Conservation (phyloP, 2,797 vertebrate species). For the Pseudocheirus occidentalis region DNA sequence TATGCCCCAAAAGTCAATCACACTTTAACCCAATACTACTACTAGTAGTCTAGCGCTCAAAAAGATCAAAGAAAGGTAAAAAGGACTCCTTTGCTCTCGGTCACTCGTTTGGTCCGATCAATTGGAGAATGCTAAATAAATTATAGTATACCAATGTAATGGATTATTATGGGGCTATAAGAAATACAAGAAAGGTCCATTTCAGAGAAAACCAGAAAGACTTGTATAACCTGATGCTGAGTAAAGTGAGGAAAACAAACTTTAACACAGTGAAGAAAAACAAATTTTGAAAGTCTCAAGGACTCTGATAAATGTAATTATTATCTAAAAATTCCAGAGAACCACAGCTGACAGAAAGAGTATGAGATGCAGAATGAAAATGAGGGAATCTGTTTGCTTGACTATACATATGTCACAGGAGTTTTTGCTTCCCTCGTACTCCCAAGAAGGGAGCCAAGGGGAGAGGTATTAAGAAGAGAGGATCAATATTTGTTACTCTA, state of each 20-base stretch:
- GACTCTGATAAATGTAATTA: not conserved
- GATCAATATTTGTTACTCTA: not conserved
- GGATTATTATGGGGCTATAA: not conserved
- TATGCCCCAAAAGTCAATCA: not conserved
- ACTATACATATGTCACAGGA: not conserved
- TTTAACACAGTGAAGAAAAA: not conserved
- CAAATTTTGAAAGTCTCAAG: not conserved
- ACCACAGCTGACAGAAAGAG: not conserved
- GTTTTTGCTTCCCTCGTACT: not conserved
- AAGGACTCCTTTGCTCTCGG: not conserved
- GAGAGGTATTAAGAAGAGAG: not conserved
- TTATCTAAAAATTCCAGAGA: not conserved
- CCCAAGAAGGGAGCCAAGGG: not conserved
- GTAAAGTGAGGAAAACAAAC: not conserved
- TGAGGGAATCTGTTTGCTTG: too few species aligned
- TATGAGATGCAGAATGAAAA: not conserved
- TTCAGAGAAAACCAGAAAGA: not conserved
- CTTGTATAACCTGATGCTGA: not conserved
- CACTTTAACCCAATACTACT: not conserved
- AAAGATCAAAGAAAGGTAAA: not conserved
- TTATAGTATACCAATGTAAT: not conserved
- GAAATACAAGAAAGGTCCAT: not conserved
- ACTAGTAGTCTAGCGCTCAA: not conserved
- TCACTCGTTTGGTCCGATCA: not conserved
- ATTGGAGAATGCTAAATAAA: not conserved